These are phyloP conservation scores for Plecotus auritus DNA, from an alignment of 2,113 vertebrate genomes.

Conservation along the genomic window DNA sequence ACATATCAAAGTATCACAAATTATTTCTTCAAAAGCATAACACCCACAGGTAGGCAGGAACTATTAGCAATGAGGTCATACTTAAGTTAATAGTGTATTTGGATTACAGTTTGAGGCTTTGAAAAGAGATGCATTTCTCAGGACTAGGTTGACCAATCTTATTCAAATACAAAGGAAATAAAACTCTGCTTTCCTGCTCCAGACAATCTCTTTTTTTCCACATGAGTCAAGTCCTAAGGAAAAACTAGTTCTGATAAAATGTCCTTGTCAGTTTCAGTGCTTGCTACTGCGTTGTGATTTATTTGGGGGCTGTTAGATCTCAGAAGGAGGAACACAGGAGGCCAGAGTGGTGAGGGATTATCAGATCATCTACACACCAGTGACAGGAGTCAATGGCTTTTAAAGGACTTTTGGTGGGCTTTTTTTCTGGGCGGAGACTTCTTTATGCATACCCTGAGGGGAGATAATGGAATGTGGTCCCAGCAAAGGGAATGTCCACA, in stretches of 20 bases:
- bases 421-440: no score
- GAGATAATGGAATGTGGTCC: no score
- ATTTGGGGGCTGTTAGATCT: background rate
- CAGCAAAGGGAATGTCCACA: no score
- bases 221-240: background rate
- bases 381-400: no score
- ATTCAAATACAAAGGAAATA: background rate
- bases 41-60: background rate
- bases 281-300: background rate
- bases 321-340: no score
- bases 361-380: no score
- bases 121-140: background rate
- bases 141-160: background rate
- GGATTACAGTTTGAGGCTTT: slow-evolving; percentile 3
- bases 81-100: slow-evolving; percentile 31
- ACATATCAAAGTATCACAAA: slow-evolving; percentile 27
- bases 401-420: no score
- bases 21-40: slow-evolving; percentile 2
- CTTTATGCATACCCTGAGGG: no score
- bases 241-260: slow-evolving; percentile 16
- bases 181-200: background rate
- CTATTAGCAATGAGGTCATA: slow-evolving; percentile 34
- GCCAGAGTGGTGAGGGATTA: no score
- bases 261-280: background rate
- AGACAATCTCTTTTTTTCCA: background rate